Percentiles rank a stretch among this genome's conserved stretches.
Conservation (phyloP, 2,888 invertebrate species). For the Drepanosiphum platanoidis region DNA sequence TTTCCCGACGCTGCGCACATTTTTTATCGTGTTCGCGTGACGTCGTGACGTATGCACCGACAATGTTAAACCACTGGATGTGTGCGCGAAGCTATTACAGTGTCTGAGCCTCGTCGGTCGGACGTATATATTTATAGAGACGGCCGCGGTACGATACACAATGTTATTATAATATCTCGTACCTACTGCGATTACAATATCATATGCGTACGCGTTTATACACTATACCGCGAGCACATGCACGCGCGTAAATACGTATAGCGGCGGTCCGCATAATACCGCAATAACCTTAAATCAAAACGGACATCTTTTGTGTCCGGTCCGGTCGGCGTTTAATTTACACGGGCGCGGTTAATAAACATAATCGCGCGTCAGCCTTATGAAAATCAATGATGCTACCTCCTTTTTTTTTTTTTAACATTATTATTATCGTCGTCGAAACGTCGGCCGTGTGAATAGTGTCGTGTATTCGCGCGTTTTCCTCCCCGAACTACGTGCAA, state of each 20-base stretch:
- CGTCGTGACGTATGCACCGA: too few relatives aligned
- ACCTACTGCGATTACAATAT: background rate
- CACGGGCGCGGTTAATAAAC: background rate
- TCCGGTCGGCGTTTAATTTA: slow-evolving; percentile 25
- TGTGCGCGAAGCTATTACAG: background rate
- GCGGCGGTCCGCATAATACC: background rate
- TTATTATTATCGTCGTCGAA: too few relatives aligned
- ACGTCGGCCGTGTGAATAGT: too few relatives aligned
- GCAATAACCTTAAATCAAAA: slow-evolving; percentile 49
- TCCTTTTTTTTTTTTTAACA: slow-evolving; percentile 6
- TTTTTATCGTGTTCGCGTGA: too few relatives aligned
- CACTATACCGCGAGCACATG: too few relatives aligned
- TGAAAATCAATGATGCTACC: slow-evolving; percentile 18
- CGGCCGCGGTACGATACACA: background rate
- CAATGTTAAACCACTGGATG: background rate
- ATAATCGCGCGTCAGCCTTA: background rate
- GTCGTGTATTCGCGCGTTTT: background rate
- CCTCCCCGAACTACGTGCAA: background rate
- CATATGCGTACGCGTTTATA: background rate
- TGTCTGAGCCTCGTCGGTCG: too few relatives aligned
- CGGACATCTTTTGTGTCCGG: background rate
- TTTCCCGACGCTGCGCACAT: too few relatives aligned
- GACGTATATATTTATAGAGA: too few relatives aligned
- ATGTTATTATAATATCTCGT: background rate
- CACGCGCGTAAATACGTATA: too few relatives aligned